These are phyloP conservation scores for Spinibarbus caldwelli DNA, from an alignment of 2,797 vertebrate species.

Conservation along the genomic window DNA sequence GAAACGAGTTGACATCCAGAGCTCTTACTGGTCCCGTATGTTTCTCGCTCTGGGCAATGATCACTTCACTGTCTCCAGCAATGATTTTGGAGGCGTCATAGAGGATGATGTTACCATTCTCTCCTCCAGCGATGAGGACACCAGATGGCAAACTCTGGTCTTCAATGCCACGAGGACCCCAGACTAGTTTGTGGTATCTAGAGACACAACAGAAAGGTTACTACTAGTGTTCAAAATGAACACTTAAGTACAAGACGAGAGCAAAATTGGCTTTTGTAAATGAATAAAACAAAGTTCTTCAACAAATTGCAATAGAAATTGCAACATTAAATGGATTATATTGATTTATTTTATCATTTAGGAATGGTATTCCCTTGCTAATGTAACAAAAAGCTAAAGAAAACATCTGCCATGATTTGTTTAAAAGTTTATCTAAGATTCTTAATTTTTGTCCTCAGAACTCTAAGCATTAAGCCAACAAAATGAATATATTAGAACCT, in stretches of 20 bases:
- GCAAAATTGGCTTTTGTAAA: not conserved
- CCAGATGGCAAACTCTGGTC: slow-evolving; percentile 78
- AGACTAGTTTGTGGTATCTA: slow-evolving; percentile 97
- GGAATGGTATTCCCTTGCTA: no score
- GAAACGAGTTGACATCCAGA: slow-evolving; percentile 93
- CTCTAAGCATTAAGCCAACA: no score
- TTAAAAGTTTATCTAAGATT: not conserved
- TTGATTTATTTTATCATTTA: not conserved
- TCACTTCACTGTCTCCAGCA: slow-evolving; percentile 83
- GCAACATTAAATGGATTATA: not conserved
- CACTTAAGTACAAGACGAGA: not conserved
- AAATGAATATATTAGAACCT: not conserved
- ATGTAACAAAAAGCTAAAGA: not conserved
- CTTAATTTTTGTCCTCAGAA: no score
- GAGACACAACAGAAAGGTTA: not conserved
- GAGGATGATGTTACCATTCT: slow-evolving; percentile 93
- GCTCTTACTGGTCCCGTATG: slow-evolving; percentile 94
- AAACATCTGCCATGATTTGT: not conserved
- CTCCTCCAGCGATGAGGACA: slow-evolving; percentile 92
- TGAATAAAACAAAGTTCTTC: not conserved
- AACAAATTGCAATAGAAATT: not conserved
- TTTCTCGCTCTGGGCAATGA: slow-evolving; percentile 89
- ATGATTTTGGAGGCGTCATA: slow-evolving; percentile 93
- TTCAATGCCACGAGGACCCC: slow-evolving; percentile 86
- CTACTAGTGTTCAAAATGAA: not conserved